Conservation (phyloP, 2,888 invertebrate species). For the Rhodophaea formosa region DNA sequence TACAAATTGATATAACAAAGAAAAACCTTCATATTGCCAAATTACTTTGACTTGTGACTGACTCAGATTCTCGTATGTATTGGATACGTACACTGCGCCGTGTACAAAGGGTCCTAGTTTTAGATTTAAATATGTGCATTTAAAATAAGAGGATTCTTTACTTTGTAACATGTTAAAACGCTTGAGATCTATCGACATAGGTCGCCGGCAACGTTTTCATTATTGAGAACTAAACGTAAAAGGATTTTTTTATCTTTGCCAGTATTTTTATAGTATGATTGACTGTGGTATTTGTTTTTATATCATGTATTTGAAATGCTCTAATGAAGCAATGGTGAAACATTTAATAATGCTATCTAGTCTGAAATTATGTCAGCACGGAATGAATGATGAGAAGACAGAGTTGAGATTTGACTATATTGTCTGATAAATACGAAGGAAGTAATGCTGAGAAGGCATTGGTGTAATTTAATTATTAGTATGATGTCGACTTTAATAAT, state of each 20-base stretch:
- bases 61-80: neutral
- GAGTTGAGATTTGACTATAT: conserved; percentile 3
- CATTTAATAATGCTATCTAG: conserved; percentile 31
- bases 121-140: conserved; percentile 71
- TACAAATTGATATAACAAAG: neutral
- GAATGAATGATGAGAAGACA: conserved; percentile 26
- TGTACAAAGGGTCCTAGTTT: conserved; percentile 45
- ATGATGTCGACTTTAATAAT: conserved; percentile 20
- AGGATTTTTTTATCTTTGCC: conserved; percentile 66
- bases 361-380: conserved; percentile 32
- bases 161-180: conserved; percentile 55
- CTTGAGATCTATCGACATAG: conserved; percentile 57
- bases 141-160: conserved; percentile 65
- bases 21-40: neutral
- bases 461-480: conserved; percentile 20
- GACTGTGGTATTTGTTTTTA: conserved; percentile 27
- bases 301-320: conserved; percentile 23
- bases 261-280: conserved; percentile 56
- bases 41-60: neutral
- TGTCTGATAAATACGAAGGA: neutral
- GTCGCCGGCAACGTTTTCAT: conserved; percentile 51
- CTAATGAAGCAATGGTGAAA: conserved; percentile 23
- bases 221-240: conserved; percentile 36
- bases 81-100: conserved; percentile 1
- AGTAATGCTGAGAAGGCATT: conserved; percentile 5